A percentile compares a stretch with the other conserved stretches of the same genome.
Conservation (phyloP, 2,797 vertebrate species). For the Myoxocephalus aenaeus region DNA sequence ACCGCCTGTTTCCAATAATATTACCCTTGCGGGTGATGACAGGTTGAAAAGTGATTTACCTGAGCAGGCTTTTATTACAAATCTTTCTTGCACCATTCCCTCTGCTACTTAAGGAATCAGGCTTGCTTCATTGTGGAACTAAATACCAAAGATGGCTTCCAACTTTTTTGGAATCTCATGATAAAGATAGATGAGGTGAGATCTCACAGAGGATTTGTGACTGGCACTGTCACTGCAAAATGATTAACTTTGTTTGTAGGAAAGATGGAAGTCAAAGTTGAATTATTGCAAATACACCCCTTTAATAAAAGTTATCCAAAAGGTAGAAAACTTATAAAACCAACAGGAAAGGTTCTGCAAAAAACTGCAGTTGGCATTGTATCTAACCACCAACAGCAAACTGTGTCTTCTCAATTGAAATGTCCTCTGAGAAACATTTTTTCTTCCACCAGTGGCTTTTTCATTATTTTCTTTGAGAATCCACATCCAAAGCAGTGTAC, state of each 20-base stretch:
- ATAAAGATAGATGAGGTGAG: constrained; percentile 76
- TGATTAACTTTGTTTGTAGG: constrained; percentile 35
- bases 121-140: constrained; percentile 56
- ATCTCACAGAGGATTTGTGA: constrained; percentile 50
- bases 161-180: constrained; percentile 54
- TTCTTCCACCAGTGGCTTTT: constrained; percentile 76
- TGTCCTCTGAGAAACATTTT: constrained; percentile 71
- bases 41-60: constrained; percentile 83
- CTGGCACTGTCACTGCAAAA: constrained; percentile 26
- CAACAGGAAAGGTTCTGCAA: background rate
- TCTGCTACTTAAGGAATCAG: constrained; percentile 71
- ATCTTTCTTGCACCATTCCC: constrained; percentile 73
- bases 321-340: constrained; percentile 16
- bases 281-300: constrained; percentile 1
- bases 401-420: constrained; percentile 71
- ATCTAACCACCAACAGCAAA: constrained; percentile 57
- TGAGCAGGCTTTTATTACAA: constrained; percentile 78
- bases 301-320: constrained; percentile 10
- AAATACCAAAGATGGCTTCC: constrained; percentile 66
- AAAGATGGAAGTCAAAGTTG: constrained; percentile 17
- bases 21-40: constrained; percentile 76
- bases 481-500: constrained; percentile 83
- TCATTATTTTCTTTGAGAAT: constrained; percentile 82
- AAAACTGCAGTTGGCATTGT: constrained; percentile 3
- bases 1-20: constrained; percentile 83